Base-by-base conservation (phyloP, 2,797 vertebrate genomes). In the Acropternis orthonyx region DNA sequence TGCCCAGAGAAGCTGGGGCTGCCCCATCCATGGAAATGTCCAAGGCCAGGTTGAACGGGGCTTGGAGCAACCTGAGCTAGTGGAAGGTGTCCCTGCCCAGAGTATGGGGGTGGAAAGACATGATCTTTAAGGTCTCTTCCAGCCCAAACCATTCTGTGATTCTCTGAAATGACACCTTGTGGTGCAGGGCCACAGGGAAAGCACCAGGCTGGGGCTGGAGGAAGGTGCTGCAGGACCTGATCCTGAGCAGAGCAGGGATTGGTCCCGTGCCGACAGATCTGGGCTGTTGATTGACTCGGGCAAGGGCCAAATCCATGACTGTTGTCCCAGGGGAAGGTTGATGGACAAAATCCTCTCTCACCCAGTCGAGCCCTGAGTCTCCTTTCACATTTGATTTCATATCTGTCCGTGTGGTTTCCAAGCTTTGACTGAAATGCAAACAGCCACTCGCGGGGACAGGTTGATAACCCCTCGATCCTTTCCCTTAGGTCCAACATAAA, bases 401-500 rank as follows among this genome's bases (percentile, higher is more conserved):
- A 7, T 37, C 65, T 63, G 86, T 54, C 56, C 2, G 0, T 26
- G 44, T 7, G 66, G 54, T 71, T 88, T 36, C 72, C 56, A 7
- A 10, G 61, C 56, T 59, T 5, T 1, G 36, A 7, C 75, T 17
- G 41, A 32, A 56, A 13, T 8, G n/a, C 62, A 82, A 46, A 2
- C 67, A 79, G 43, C 30, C 58, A 4, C 66, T 65, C 0, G 0
- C 2, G 21, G 51, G 63, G 48, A 34, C 72, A 27, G 87, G 44
- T 19, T 62, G 56, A 7, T 88, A 44, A 93, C 79, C 39, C 26
- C 75, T 54, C 1, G 18, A 2, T 76, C 55, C 62, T 81, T 81
- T 34, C 67, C 55, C 62, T 74, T 61, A 99, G 99, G 98, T 99
- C 99, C 62, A 99, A 99, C 97, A 99, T 99, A 96, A 99, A 99